phyloP scores from a whole-genome alignment of 2,797 vertebrate species.

The Arctocebus calabarensis region DNA sequence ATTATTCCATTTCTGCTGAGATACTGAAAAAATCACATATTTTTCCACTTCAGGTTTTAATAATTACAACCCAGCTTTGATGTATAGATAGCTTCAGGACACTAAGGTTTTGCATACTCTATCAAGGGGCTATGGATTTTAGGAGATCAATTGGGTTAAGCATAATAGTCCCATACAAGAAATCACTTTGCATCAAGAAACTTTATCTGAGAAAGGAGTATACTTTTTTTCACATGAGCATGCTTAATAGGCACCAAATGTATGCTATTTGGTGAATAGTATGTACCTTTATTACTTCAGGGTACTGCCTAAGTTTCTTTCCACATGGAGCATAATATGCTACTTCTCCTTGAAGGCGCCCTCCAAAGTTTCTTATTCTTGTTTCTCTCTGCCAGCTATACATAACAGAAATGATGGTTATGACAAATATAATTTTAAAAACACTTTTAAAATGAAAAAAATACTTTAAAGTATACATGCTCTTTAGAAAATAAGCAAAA shows the following conservation, averaged over 20 bases:
- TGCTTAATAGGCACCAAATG: slow-evolving; percentile 74
- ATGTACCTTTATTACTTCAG: slow-evolving; percentile 96
- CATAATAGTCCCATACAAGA: slow-evolving; percentile 81
- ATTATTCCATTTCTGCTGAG: slow-evolving; percentile 96
- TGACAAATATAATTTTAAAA: slow-evolving; percentile 55
- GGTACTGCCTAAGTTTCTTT: slow-evolving; percentile 96
- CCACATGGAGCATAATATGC: slow-evolving; percentile 97
- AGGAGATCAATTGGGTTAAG: slow-evolving; percentile 80
- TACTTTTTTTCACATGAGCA: slow-evolving; percentile 71
- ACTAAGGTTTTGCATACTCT: slow-evolving; percentile 84
- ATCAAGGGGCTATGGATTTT: slow-evolving; percentile 80
- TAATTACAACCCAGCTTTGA: slow-evolving; percentile 89
- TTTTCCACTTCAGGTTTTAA: slow-evolving; percentile 92
- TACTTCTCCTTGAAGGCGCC: slow-evolving; percentile 95
- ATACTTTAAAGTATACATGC: slow-evolving; percentile 24
- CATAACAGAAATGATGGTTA: slow-evolving; percentile 79
- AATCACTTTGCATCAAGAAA: slow-evolving; percentile 81
- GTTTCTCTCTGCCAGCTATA: slow-evolving; percentile 97
- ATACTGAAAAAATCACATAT: slow-evolving; percentile 96
- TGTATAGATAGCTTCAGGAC: slow-evolving; percentile 86
- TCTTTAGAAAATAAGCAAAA: slow-evolving; percentile 53
- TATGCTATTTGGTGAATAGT: slow-evolving; percentile 51
- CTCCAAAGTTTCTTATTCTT: slow-evolving; percentile 92
- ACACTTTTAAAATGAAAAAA: slow-evolving; percentile 57
- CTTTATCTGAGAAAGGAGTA: slow-evolving; percentile 78